Base-by-base conservation (phyloP, 2,888 invertebrate species). In the Lochmaea capreae region DNA sequence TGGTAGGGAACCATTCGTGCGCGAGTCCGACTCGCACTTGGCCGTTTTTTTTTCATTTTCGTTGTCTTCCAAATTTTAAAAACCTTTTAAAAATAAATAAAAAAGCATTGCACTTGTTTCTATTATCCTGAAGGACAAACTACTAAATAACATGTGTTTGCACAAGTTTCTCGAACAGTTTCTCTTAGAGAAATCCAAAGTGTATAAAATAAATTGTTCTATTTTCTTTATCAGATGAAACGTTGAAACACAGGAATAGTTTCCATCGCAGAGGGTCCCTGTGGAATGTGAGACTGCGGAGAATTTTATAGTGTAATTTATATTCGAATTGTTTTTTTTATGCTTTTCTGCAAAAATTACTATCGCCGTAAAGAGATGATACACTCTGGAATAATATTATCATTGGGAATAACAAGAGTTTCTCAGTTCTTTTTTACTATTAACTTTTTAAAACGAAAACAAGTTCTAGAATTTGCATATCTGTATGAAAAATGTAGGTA, bases 221-320 rank as follows among this genome's bases (percentile, higher is more conserved):
- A n/a, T 39, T 61, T 61, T 39, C 61, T 39, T 61, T 39, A 61
- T 61, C 61, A 61, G 61, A 61, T 61, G 39, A 39, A 61, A 61
- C 39, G 61, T 61, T 61, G n/a, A 18, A 61, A 61, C n/a, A 61
- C 61, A 39, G 18, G 61, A 39, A 14, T 33, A 61, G 61, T 61
- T 61, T 61, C 61, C 14, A 61, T 61, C 39, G 33, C 39, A 16
- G 39, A n/a, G 33, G 14, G 39, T 39, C 39, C 61, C 61, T 61
- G 61, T 39, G 61, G 61, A 39, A 61, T 61, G 61, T 61, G 33
- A 61, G 33, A 39, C 33, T 61, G 61, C 61, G 61, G 39, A 39
- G 33, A 33, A 61, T 26, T 33, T 39, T 61, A 61, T 61, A 61
- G 61, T 61, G 61, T 39, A 61, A 61, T 61, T 61, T 61, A 61